Conservation (phyloP, 2,113 vertebrate species). For the Poeciliopsis retropinna region DNA sequence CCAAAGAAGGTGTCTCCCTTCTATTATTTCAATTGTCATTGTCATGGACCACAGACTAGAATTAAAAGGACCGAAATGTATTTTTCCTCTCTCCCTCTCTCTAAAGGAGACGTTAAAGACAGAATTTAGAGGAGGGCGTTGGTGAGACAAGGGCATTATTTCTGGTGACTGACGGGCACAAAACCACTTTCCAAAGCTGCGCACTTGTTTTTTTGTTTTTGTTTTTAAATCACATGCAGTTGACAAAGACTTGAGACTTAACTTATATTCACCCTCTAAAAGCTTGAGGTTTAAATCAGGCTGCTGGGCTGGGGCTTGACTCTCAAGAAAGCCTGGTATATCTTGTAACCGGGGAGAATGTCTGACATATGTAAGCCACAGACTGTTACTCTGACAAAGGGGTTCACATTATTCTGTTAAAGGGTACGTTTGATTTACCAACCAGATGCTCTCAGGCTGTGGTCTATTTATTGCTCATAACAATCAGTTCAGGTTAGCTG, state of each 20-base stretch:
- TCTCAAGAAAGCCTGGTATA: too few species aligned
- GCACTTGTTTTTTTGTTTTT: not conserved
- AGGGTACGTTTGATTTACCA: too few species aligned
- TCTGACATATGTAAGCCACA: too few species aligned
- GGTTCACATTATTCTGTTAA: too few species aligned
- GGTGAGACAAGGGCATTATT: not conserved
- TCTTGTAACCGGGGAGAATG: too few species aligned
- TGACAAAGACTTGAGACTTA: not conserved
- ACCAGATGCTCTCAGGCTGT: too few species aligned
- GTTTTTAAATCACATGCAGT: not conserved
- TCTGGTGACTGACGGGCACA: not conserved
- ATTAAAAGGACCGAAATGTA: not conserved
- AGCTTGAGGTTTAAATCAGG: not conserved
- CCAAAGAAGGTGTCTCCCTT: not conserved
- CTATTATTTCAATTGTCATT: not conserved
- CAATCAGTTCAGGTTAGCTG: too few species aligned
- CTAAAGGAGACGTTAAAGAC: not conserved
- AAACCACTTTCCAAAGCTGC: not conserved
- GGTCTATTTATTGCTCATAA: too few species aligned
- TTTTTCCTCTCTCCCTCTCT: not conserved
- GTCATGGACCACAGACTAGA: not conserved
- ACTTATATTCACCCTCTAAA: not conserved
- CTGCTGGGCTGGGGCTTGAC: not conserved
- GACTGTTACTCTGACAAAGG: too few species aligned
- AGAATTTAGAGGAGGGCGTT: not conserved